Evolutionary conservation across 2,113 vertebrate species (phyloP).

Genomic region (Cryptoleucopteryx plumbea): DNA sequence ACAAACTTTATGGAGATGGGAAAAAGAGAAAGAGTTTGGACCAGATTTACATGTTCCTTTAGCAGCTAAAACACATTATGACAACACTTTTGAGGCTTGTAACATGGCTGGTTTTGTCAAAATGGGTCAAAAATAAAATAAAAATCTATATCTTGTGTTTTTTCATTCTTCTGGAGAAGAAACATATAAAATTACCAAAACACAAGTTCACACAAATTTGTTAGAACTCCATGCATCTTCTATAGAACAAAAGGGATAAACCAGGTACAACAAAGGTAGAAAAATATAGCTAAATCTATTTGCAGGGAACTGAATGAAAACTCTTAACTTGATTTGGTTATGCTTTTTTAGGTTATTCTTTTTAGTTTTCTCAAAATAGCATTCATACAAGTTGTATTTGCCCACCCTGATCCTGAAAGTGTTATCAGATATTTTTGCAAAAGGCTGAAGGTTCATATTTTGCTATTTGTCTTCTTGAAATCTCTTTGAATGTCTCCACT

Average conservation of each 20-base stretch:
- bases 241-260: background rate
- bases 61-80: background rate
- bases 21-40: background rate
- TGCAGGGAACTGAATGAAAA: background rate
- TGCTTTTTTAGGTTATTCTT: background rate
- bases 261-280: background rate
- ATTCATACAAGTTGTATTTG: background rate
- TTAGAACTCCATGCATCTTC: background rate
- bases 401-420: accelerated
- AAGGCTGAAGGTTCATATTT: background rate
- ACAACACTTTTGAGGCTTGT: background rate
- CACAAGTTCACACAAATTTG: background rate
- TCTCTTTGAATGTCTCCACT: background rate
- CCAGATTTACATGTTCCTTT: background rate
- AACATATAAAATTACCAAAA: background rate
- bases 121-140: background rate
- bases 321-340: background rate
- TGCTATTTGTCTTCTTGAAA: background rate
- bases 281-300: background rate
- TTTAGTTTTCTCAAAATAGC: background rate
- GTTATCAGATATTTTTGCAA: background rate
- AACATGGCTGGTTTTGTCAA: background rate
- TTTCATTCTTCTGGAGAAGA: background rate
- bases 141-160: background rate
- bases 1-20: background rate